A percentile compares a stretch with the other conserved stretches of the same genome.
Evolutionary conservation across 2,797 vertebrate genomes (phyloP).

Genomic region (Helicolenus hilgendorfi): DNA sequence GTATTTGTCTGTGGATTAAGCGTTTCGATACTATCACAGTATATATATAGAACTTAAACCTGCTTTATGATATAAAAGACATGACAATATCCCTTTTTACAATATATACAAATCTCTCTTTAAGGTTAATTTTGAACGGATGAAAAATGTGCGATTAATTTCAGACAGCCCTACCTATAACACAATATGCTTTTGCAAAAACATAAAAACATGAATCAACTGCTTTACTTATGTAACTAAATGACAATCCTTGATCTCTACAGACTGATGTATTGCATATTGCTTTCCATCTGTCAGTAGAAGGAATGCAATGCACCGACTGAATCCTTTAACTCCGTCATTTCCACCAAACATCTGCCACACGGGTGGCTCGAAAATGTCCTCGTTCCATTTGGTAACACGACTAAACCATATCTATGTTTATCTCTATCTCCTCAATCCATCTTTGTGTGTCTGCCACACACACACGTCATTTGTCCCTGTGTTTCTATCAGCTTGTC

Average conservation of each 20-base stretch:
- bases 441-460: neutral
- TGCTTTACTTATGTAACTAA: neutral
- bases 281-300: neutral
- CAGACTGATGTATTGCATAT: neutral
- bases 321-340: neutral
- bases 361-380: neutral
- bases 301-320: neutral
- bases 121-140: too few relatives aligned
- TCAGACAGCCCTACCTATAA: neutral
- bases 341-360: slow-evolving; percentile 6
- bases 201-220: neutral
- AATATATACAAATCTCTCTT: too few relatives aligned
- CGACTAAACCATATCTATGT: neutral
- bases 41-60: too few relatives aligned
- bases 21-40: too few relatives aligned
- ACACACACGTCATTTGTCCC: neutral
- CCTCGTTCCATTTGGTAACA: neutral
- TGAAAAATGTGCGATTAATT: too few relatives aligned
- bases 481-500: slow-evolving; percentile 23
- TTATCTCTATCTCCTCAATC: neutral
- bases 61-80: too few relatives aligned
- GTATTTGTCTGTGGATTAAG: too few relatives aligned
- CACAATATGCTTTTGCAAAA: neutral
- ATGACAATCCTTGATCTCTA: neutral
- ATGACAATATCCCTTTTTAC: too few relatives aligned